phyloP scores from a whole-genome alignment of 2,797 vertebrate genomes.

The Molothrus aeneus region DNA sequence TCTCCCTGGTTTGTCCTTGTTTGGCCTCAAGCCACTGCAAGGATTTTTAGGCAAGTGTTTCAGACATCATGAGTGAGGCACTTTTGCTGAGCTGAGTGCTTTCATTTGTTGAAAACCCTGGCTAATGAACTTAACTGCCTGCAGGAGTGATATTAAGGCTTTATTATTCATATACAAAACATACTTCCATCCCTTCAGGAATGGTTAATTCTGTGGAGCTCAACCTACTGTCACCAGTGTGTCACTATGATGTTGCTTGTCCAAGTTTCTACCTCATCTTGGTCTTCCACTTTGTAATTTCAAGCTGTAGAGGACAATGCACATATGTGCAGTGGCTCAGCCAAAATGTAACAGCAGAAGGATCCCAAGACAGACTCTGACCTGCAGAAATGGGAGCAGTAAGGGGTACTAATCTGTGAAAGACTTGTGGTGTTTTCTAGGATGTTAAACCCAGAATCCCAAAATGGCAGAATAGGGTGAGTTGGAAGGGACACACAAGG shows the following conservation, averaged over 20 bases:
- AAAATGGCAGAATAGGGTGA: not conserved
- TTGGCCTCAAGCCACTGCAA: not conserved
- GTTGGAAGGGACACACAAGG: not conserved
- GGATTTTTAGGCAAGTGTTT: not conserved
- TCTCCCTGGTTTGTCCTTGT: not conserved
- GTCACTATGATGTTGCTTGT: rapidly evolving
- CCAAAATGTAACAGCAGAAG: not conserved
- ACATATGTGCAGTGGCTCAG: not conserved
- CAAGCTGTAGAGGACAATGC: not conserved
- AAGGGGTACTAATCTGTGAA: not conserved
- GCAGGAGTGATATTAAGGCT: not conserved
- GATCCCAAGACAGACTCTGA: not conserved
- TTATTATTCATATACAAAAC: not conserved
- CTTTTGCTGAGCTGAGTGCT: not conserved
- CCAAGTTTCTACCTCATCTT: not conserved
- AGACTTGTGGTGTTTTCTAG: not conserved
- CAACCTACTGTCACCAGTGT: not conserved
- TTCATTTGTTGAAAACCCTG: not conserved
- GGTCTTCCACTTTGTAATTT: not conserved
- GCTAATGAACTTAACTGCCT: not conserved
- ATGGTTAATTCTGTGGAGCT: not conserved
- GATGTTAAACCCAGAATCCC: not conserved
- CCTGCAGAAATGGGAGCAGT: not conserved
- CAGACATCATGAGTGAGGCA: not conserved
- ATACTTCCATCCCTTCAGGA: not conserved